Evolutionary conservation across 2,888 invertebrate genomes (phyloP), one percentile per base, ranked within the genome.

Genomic region (Tineola bisselliella): DNA sequence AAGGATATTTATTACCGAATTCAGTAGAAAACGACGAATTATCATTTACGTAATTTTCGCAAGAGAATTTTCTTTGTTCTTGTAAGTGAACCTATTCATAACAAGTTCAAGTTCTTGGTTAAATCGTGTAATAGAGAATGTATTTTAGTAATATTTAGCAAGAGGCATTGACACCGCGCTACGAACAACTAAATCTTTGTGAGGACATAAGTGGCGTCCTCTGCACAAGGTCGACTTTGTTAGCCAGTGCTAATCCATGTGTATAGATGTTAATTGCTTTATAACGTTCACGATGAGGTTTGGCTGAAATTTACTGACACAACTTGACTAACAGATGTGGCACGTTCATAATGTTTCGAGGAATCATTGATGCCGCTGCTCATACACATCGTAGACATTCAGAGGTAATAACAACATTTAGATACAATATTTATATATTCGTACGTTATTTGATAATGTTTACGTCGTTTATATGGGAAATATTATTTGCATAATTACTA

Each of bases 221-320:
- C 19, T 18, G 12, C 10, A 18, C 54, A 54, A 54, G 54, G 54
- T 54, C 54, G 54, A 54, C 54, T 54, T n/a, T 54, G 54, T 54
- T 54, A 54, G 54, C 12, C 54, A 48, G 54, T 54, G 54, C 54
- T 54, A 54, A 54, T 54, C 54, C 54, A 54, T 25, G 19, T 12
- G 54, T 54, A 54, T 74, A 68, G 71, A 71, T 74, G 76, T 72
- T 79, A 79, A 77, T 79, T 77, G 75, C 71, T 68, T 70, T 67
- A 69, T 73, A 74, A 70, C 72, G 54, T n/a, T 17, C 25, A 17
- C 54, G n/a, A 18, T 17, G 48, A 17, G n/a, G 17, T 15, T 17
- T 13, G n/a, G n/a, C 17, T 15, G 17, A 48, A 10, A n/a, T 48
- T n/a, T 10, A n/a, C 10, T 48, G 17, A 17, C 10, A 17, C 2